These are phyloP conservation scores for Latheticus oryzae DNA, from an alignment of 2,888 invertebrate species.

Conservation along the genomic window DNA sequence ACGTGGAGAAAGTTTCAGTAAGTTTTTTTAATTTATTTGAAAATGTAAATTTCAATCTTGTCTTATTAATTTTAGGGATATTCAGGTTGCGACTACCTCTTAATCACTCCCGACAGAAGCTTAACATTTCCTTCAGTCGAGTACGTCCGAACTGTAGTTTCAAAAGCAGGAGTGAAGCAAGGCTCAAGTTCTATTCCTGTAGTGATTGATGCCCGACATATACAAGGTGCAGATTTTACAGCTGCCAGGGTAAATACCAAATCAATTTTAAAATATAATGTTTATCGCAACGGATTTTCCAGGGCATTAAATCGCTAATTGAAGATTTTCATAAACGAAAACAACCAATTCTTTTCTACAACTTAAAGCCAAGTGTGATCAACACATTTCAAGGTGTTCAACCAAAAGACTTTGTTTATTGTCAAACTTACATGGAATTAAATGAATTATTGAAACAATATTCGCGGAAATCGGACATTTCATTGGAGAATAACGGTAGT, in stretches of 20 bases:
- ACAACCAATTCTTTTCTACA: conserved; percentile 70
- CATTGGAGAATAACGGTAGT: conserved; percentile 10
- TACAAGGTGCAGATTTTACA: conserved; percentile 75
- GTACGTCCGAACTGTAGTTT: conserved; percentile 75
- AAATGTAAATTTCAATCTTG: neutral
- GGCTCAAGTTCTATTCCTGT: conserved; percentile 71
- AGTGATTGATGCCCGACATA: conserved; percentile 73
- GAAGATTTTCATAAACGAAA: conserved; percentile 71
- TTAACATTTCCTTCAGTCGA: conserved; percentile 75
- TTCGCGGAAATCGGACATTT: conserved; percentile 33
- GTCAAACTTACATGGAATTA: conserved; percentile 68
- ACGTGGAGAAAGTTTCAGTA: conserved; percentile 70
- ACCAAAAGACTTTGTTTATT: conserved; percentile 69
- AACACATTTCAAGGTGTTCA: conserved; percentile 71
- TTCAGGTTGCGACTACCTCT: conserved; percentile 69
- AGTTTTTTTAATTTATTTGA: no score
- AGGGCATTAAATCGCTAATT: conserved; percentile 74
- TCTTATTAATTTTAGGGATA: conserved; percentile 65
- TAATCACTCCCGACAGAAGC: conserved; percentile 73
- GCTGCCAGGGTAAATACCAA: conserved; percentile 69
- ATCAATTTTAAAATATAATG: conserved; percentile 9
- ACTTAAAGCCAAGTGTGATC: conserved; percentile 71
- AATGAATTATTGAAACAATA: conserved; percentile 68
- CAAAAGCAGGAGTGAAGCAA: conserved; percentile 75
- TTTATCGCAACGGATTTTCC: conserved; percentile 46